Conservation (phyloP, 2,797 vertebrate genomes). For the Knipowitschia caucasica region DNA sequence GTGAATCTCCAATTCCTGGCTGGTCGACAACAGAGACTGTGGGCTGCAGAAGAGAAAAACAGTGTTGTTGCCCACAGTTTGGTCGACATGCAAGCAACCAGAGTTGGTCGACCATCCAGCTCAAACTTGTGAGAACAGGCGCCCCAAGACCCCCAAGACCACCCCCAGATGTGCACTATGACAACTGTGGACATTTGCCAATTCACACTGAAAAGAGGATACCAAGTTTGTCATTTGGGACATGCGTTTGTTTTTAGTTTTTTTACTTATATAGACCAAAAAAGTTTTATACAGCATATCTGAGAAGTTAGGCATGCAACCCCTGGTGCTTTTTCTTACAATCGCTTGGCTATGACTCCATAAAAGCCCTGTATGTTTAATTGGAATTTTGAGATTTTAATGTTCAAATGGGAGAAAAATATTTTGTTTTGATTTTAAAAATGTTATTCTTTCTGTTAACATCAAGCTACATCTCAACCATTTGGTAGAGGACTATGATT, state of each 20-base stretch:
- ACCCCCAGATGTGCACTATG: slow-evolving; percentile 5
- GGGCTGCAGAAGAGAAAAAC: slow-evolving; percentile 26
- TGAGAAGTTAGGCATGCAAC: background rate
- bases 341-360: no score
- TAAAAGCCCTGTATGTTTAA: no score
- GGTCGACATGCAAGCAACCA: slow-evolving; percentile 2
- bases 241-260: slow-evolving; percentile 2
- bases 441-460: no score
- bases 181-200: slow-evolving; percentile 6
- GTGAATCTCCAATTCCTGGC: slow-evolving; percentile 33
- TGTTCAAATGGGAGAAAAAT: no score
- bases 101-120: background rate
- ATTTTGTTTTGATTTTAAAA: no score
- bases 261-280: no score
- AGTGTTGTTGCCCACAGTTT: slow-evolving; percentile 26
- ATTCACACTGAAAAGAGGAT: background rate
- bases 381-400: no score
- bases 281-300: background rate
- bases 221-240: slow-evolving; percentile 1
- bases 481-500: no score
- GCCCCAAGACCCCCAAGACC: slow-evolving; percentile 3
- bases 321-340: background rate
- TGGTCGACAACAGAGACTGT: slow-evolving; percentile 40
- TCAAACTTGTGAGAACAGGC: background rate
- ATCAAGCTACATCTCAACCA: no score